Conservation (phyloP, 2,113 vertebrate genomes). For the Phoxinus phoxinus region DNA sequence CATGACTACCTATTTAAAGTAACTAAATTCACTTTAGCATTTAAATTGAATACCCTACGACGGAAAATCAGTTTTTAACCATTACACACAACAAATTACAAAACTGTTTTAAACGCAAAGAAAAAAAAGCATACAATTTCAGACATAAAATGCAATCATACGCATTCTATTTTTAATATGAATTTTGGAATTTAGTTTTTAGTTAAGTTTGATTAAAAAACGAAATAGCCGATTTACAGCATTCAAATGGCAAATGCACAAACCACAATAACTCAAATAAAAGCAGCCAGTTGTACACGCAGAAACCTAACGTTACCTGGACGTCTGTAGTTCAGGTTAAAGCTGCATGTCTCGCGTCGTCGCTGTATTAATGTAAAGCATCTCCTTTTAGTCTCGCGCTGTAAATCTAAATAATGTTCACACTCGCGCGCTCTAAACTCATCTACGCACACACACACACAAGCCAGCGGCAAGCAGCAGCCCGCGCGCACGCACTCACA, state of each 20-base stretch:
- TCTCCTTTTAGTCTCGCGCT: not conserved
- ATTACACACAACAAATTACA: not conserved
- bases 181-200: not conserved
- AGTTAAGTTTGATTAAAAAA: no score
- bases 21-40: not conserved
- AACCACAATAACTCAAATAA: not conserved
- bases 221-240: not conserved
- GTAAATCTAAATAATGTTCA: not conserved
- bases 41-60: not conserved
- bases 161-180: not conserved
- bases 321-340: not conserved
- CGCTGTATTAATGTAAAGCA: not conserved
- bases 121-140: not conserved
- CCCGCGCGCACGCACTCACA: not conserved
- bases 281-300: not conserved
- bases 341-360: not conserved
- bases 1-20: not conserved
- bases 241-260: not conserved
- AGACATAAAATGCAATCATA: not conserved
- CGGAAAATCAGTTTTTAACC: not conserved
- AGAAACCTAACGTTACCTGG: conserved; percentile 12
- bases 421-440: not conserved
- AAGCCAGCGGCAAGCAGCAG: not conserved
- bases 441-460: not conserved
- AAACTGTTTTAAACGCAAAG: not conserved